Evolutionary conservation across 2,113 vertebrate species (phyloP).

Genomic region (Chunga burmeisteri): DNA sequence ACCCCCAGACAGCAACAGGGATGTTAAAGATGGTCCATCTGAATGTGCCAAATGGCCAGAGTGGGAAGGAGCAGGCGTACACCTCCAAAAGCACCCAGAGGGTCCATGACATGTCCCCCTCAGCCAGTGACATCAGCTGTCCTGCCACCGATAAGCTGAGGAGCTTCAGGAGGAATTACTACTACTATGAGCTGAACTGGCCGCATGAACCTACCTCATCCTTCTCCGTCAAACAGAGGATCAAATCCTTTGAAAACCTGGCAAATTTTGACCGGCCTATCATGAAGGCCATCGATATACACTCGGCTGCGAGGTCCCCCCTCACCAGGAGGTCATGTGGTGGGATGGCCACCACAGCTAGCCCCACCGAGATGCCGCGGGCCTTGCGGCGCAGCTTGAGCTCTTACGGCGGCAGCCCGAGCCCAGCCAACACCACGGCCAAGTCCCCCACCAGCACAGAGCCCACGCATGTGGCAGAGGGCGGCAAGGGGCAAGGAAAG

Average conservation of each 20-base stretch:
- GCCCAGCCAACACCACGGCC: not conserved
- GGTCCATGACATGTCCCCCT: not conserved
- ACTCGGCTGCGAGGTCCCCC: conserved; percentile 74
- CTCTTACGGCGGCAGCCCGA: conserved; percentile 76
- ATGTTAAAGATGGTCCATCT: conserved; percentile 4
- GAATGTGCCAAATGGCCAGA: conserved; percentile 28
- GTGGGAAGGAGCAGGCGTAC: conserved; percentile 3
- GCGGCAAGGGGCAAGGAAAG: not conserved
- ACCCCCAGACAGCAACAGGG: not conserved
- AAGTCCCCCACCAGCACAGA: conserved; percentile 49
- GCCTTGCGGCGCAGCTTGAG: conserved; percentile 79
- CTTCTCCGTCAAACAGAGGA: conserved; percentile 92
- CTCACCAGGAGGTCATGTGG: conserved; percentile 79
- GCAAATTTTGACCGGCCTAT: conserved; percentile 83
- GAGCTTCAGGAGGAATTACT: conserved; percentile 75
- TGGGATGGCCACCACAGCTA: conserved; percentile 51
- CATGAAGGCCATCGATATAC: conserved; percentile 76
- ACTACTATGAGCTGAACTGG: conserved; percentile 78
- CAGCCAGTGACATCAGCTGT: not conserved
- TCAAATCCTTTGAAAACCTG: conserved; percentile 95
- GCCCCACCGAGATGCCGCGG: conserved; percentile 28
- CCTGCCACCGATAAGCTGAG: conserved; percentile 47
- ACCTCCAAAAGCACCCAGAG: not conserved
- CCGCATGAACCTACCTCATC: conserved; percentile 79
- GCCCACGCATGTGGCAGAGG: fast-evolving